Evolutionary conservation across 2,888 invertebrate species (phyloP).

Genomic region (Mesochorus sp.): DNA sequence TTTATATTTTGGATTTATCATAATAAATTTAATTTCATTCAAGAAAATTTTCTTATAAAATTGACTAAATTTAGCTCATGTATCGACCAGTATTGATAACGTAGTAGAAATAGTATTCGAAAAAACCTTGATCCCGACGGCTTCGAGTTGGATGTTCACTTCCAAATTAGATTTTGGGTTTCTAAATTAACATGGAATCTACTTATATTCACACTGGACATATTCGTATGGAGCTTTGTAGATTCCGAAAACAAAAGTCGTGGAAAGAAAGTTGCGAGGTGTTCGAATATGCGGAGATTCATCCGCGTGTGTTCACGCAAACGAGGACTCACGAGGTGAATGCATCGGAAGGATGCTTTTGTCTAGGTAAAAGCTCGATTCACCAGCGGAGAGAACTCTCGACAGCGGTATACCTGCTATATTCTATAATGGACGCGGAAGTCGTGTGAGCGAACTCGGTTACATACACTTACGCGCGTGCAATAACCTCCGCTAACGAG

Average conservation of each 20-base stretch:
- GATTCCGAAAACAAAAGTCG: no score
- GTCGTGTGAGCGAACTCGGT: constrained; percentile 62
- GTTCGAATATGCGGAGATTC: no score
- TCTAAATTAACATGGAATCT: background rate
- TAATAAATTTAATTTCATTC: no score
- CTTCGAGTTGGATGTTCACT: constrained; percentile 27
- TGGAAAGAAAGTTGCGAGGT: no score
- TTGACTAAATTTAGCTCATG: constrained; percentile 5
- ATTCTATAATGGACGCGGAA: constrained; percentile 75
- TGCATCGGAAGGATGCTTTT: no score
- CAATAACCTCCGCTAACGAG: constrained; percentile 62
- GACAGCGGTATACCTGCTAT: constrained; percentile 65
- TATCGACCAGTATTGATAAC: no score
- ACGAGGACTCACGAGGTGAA: no score
- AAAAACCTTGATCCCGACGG: constrained; percentile 59
- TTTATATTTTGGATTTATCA: background rate
- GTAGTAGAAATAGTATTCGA: constrained; percentile 63
- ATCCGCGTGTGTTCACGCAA: no score
- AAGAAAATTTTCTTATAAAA: no score
- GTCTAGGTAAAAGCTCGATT: no score
- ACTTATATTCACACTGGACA: constrained; percentile 2
- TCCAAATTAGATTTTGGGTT: background rate
- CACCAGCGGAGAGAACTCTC: background rate
- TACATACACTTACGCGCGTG: constrained; percentile 26
- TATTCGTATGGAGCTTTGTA: no score